Base-by-base conservation (phyloP, 1,140 invertebrate species). In the Cydia splendana region DNA sequence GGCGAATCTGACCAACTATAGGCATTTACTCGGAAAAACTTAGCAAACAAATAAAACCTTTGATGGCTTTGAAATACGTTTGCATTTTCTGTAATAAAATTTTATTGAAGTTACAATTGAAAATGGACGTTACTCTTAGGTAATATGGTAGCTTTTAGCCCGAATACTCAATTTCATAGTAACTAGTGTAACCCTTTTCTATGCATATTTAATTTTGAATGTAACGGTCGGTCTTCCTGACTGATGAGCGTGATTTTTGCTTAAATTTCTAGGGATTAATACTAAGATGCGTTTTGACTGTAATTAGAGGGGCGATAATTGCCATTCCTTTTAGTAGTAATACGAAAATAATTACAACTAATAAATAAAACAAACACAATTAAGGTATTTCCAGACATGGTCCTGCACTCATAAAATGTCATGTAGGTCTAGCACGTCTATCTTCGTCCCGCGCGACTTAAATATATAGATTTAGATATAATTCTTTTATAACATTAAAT, bases 131-230 rank as follows among this genome's bases (percentile, higher is more conserved):
- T 62, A 62, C 10, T 20, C 9, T 12, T 62, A 24, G 7, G 57
- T 24, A 62, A 9, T 20, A 62, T 2, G 67, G 38, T 20, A 38
- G 9, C 1, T 18, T 71, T 71, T 71, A 18, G 67, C n/a, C 15
- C 6, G 38, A 71, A 18, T 6, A 15, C 12, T 18, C 18, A 4
- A 13, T 71, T 38, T 18, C 45, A 20, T n/a, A 15, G 67, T 71
- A 42, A 38, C 30, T 38, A 81, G 74, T 79, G 75, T 82, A 85
- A 86, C 82, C 85, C 84, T 84, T 79, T 71, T 84, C 80, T 76
- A 82, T 83, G 83, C 84, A 87, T 85, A 85, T 84, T 83, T 84
- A 84, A 87, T 86, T 84, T 80, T 79, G 78, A 80, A 74, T 78
- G 80, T 80, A 74, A 57, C 76, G 77, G 57, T 65, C 77, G 83